These are phyloP conservation scores for Myotis lucifugus DNA, from an alignment of 2,113 vertebrate genomes.

Conservation along the genomic window DNA sequence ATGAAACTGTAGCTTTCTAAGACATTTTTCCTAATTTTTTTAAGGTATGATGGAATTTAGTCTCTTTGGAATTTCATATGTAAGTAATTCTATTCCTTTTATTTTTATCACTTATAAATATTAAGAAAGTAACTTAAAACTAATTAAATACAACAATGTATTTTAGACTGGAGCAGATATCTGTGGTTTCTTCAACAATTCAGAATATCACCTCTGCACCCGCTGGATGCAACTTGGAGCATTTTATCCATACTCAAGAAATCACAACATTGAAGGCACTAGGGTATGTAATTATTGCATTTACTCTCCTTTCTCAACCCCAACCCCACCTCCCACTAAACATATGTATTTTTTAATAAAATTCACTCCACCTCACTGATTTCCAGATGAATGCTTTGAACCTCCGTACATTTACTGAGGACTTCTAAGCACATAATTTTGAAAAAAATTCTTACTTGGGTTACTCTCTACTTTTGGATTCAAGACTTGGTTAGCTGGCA, in stretches of 20 bases:
- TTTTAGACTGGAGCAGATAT: constrained; percentile 91
- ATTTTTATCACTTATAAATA: neutral
- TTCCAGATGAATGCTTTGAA: neutral
- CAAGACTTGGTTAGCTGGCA: neutral
- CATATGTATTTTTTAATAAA: neutral
- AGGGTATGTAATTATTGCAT: constrained; percentile 80
- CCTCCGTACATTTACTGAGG: neutral
- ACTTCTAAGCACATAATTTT: neutral
- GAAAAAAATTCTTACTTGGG: neutral
- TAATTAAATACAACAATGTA: constrained; percentile 26
- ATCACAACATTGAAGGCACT: constrained; percentile 84
- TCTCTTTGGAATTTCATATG: constrained; percentile 89
- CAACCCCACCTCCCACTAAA: neutral
- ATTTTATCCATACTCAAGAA: constrained; percentile 92
- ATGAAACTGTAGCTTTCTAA: neutral
- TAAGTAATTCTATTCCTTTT: constrained; percentile 74
- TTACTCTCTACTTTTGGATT: neutral
- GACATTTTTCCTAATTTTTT: neutral
- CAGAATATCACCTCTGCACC: constrained; percentile 87
- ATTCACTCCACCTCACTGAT: neutral
- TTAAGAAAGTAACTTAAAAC: neutral
- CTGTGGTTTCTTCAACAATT: constrained; percentile 88
- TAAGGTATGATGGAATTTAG: constrained; percentile 92
- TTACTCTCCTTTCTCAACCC: neutral
- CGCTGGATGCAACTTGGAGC: constrained; percentile 93